Percentiles rank a stretch among this genome's conserved stretches.
These are phyloP conservation scores for Platerodrilus igneus DNA, from an alignment of 2,888 invertebrate genomes.

Conservation along the genomic window DNA sequence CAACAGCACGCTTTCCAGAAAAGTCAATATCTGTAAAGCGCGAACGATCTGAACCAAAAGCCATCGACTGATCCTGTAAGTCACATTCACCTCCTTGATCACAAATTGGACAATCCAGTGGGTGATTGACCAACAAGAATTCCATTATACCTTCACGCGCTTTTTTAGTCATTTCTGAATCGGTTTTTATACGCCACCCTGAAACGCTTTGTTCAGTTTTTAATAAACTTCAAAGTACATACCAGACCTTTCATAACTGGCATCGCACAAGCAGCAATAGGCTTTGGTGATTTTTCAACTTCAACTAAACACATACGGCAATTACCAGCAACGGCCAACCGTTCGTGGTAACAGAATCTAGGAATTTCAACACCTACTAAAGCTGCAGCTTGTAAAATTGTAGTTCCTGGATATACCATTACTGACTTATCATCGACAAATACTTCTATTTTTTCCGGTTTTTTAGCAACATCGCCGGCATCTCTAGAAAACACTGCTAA, in stretches of 20 bases:
- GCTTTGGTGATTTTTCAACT: constrained; percentile 97
- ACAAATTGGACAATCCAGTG: constrained; percentile 98
- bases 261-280: constrained; percentile 99
- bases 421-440: constrained; percentile 97
- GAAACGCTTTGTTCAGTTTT: constrained; percentile 13
- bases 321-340: constrained; percentile 97
- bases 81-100: constrained; percentile 96
- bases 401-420: constrained; percentile 91
- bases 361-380: constrained; percentile 96
- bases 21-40: constrained; percentile 89
- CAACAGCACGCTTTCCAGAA: constrained; percentile 92
- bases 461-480: constrained; percentile 37
- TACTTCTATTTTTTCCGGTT: constrained; percentile 78
- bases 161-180: constrained; percentile 77
- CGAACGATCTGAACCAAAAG: constrained; percentile 92
- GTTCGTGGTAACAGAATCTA: constrained; percentile 98
- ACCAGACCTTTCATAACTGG: constrained; percentile 90
- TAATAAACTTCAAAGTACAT: not conserved
- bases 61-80: constrained; percentile 98
- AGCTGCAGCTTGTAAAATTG: constrained; percentile 94
- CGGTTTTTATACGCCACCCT: constrained; percentile 95
- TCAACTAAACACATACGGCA: constrained; percentile 99
- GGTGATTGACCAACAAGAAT: constrained; percentile 96
- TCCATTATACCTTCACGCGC: constrained; percentile 95
- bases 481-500: constrained; percentile 31